These are phyloP conservation scores for Pandemis corylana DNA, from an alignment of 2,888 invertebrate genomes.

Conservation along the genomic window DNA sequence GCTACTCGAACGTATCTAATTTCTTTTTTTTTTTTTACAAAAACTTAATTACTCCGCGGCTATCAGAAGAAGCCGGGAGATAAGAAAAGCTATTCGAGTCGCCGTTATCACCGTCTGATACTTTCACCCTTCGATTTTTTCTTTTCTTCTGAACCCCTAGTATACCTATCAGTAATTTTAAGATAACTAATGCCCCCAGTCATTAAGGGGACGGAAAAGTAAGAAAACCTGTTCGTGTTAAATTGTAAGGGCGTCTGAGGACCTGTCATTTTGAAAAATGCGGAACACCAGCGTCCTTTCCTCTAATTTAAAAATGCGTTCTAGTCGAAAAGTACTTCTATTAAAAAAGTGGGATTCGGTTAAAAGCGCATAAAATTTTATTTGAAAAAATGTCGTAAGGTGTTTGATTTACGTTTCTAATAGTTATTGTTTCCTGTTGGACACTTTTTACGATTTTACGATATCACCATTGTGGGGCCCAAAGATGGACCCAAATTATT, in stretches of 20 bases:
- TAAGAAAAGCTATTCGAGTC: constrained; percentile 74
- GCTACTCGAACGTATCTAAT: constrained; percentile 67
- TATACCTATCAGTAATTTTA: constrained; percentile 77
- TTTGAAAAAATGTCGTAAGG: constrained; percentile 36
- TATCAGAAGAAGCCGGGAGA: constrained; percentile 73
- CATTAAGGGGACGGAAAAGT: constrained; percentile 70
- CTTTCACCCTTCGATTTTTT: constrained; percentile 72
- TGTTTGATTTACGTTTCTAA: constrained; percentile 45
- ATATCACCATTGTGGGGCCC: constrained; percentile 26
- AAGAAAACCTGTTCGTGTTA: constrained; percentile 59
- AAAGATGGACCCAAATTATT: constrained; percentile 38
- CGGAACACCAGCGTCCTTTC: constrained; percentile 16
- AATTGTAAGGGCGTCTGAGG: constrained; percentile 39
- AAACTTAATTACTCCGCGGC: constrained; percentile 79
- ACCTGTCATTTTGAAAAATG: constrained; percentile 42
- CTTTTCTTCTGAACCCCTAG: constrained; percentile 62
- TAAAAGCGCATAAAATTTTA: constrained; percentile 9
- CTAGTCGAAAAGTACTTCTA: neutral
- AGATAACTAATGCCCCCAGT: constrained; percentile 81
- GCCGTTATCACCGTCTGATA: constrained; percentile 75
- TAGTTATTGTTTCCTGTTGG: constrained; percentile 55
- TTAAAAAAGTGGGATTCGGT: neutral
- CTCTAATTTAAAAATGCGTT: constrained; percentile 25
- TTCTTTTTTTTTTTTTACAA: constrained; percentile 73
- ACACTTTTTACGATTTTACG: constrained; percentile 57